Conservation (phyloP, 2,113 vertebrate species). For the Anseranas semipalmata region DNA sequence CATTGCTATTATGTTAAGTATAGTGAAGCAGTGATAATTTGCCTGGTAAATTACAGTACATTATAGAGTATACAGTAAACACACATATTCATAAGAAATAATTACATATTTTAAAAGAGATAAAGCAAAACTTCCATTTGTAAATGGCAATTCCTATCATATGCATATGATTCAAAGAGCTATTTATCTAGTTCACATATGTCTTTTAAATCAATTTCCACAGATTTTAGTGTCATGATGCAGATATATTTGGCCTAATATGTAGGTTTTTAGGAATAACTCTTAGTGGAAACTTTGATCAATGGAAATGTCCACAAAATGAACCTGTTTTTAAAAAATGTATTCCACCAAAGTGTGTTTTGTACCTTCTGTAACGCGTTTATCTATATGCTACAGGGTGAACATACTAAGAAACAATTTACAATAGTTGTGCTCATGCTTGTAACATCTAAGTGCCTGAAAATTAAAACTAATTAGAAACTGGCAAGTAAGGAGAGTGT, state of each 20-base stretch:
- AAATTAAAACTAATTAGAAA: background rate
- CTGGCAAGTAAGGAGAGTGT: background rate
- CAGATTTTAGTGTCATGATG: background rate
- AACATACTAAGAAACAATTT: background rate
- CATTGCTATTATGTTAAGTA: slow-evolving; percentile 28
- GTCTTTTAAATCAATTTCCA: background rate
- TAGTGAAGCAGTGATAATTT: slow-evolving; percentile 22
- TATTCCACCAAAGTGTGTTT: background rate
- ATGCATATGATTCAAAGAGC: background rate
- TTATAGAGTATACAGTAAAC: background rate
- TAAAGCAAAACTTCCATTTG: background rate
- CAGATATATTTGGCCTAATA: background rate
- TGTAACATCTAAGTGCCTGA: background rate
- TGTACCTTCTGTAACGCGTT: background rate
- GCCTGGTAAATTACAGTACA: slow-evolving; percentile 13
- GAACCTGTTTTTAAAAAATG: background rate
- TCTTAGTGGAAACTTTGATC: background rate
- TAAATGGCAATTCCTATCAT: background rate
- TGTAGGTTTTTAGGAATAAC: background rate
- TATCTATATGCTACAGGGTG: background rate
- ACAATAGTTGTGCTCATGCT: background rate
- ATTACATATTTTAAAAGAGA: background rate
- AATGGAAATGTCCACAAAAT: background rate
- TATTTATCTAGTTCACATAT: background rate
- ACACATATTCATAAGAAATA: slow-evolving; percentile 4